A percentile compares a stretch with the other conserved stretches of the same genome.
Conservation (phyloP, 2,888 invertebrate genomes). For the Eristalis intricaria region DNA sequence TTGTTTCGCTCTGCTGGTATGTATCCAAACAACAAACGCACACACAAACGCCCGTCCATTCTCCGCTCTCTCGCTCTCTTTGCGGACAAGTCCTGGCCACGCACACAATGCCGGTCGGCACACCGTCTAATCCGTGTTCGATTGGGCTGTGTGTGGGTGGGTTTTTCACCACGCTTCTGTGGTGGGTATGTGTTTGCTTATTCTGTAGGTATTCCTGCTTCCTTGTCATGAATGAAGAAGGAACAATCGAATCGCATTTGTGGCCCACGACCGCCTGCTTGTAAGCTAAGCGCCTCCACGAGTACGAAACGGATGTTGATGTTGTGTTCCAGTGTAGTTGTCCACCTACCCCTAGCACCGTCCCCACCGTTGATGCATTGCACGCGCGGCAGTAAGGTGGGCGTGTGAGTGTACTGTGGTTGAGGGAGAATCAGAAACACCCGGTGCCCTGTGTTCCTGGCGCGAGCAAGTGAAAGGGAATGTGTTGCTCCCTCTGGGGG, state of each 20-base stretch:
- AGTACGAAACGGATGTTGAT: conserved; percentile 21
- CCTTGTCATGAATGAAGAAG: conserved; percentile 35
- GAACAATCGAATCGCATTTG: conserved; percentile 53
- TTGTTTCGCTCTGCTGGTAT: conserved; percentile 11
- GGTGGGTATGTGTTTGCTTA: conserved; percentile 1
- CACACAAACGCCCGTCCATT: conserved; percentile 4
- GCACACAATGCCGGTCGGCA: conserved; percentile 8
- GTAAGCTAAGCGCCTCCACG: conserved; percentile 12
- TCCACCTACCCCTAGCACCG: neutral
- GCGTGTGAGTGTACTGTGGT: neutral
- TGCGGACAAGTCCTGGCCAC: conserved; percentile 29
- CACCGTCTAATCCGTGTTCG: conserved; percentile 18
- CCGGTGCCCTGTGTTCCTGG: neutral
- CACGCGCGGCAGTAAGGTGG: conserved; percentile 40
- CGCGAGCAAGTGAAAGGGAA: conserved; percentile 5
- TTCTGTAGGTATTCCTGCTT: conserved; percentile 21
- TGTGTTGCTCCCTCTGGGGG: conserved; percentile 28
- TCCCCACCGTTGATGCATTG: conserved; percentile 27
- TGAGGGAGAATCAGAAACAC: conserved; percentile 15
- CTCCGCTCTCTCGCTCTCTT: conserved; percentile 12
- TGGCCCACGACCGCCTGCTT: conserved; percentile 14
- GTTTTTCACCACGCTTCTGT: conserved; percentile 37
- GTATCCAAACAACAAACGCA: conserved; percentile 7
- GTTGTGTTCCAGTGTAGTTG: conserved; percentile 29
- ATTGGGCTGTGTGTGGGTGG: neutral